These are phyloP conservation scores for Notarius quadriscutis DNA, from an alignment of 2,113 vertebrate species.

Conservation along the genomic window DNA sequence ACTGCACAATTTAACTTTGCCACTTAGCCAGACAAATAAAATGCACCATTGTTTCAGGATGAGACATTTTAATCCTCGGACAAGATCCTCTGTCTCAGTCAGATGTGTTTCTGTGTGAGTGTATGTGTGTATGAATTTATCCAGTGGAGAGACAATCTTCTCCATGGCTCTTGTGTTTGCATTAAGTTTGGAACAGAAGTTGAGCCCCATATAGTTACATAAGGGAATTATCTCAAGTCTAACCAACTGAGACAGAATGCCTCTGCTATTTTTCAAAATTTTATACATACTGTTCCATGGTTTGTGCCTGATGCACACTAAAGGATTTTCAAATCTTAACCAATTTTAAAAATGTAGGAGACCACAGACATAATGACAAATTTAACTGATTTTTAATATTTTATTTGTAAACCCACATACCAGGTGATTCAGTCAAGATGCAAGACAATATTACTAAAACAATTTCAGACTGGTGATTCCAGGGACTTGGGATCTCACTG, in stretches of 20 bases:
- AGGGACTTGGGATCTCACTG: too few species aligned
- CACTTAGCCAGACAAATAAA: not conserved
- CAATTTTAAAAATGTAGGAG: too few species aligned
- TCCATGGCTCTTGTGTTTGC: not conserved
- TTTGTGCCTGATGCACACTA: not conserved
- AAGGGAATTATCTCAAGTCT: conserved; percentile 54
- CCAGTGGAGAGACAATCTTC: conserved; percentile 7
- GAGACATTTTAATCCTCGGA: conserved; percentile 1
- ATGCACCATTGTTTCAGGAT: not conserved
- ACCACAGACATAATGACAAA: too few species aligned
- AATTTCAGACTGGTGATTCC: too few species aligned
- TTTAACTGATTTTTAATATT: too few species aligned
- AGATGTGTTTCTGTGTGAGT: not conserved
- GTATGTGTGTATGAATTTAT: not conserved
- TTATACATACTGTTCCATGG: conserved; percentile 5
- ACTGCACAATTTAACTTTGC: not conserved
- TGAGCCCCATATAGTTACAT: conserved; percentile 32
- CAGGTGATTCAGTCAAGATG: too few species aligned
- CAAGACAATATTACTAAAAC: too few species aligned
- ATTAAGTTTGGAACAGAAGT: conserved; percentile 5
- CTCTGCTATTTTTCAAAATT: conserved; percentile 23
- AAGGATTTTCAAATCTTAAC: too few species aligned
- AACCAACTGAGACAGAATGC: conserved; percentile 64
- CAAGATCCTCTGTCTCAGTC: conserved; percentile 13
- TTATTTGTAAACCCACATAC: too few species aligned